Base-by-base conservation (phyloP, 2,888 invertebrate genomes). In the Syrphus vitripennis region DNA sequence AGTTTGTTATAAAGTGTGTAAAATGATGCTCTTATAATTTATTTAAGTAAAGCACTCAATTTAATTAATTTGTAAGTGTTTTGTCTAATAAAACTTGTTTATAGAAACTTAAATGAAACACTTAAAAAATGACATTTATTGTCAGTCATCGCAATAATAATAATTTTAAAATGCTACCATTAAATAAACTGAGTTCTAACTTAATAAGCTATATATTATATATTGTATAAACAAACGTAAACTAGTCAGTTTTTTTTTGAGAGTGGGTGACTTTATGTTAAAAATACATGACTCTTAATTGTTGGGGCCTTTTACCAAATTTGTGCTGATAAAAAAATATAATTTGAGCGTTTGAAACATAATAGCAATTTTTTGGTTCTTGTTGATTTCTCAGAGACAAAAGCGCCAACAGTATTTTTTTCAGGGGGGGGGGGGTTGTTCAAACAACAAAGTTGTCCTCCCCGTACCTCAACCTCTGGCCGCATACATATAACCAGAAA, bases 21-120 rank as follows among this genome's bases (percentile, higher is more conserved):
- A 53, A 78, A 74, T 45, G 59, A 77, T 45, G 69, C 26, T 31
- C 42, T 69, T 70, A 50, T 65, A 61, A 74, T 78, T 74, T 31
- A 40, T 50, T 69, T 69, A 67, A 69, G 50, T 77, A 77, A 29
- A 45, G 21, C 40, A 26, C 50, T 40, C 31, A 70, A 74, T 48
- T 70, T 40, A 21, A 63, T 76, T 70, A 75, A 59, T 37, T 34
- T 59, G 19, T 37, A 59, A 61, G 40, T 80, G 61, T 55, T 81
- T 53, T 50, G 69, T 50, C 61, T 61, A 42, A 74, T 75, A 69
- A 63, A 70, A 55, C 63, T 48, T n/a, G 29, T 59, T 67, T 40
- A 42, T 65, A 16, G 50, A n/a, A n/a, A 16, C 50, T 42, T 34
- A 70, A 45, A 42, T 42, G 34, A 79, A 55, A 24, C 59, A 55